Evolutionary conservation across 2,888 invertebrate genomes (phyloP).

Genomic region (Amiota mariae): DNA sequence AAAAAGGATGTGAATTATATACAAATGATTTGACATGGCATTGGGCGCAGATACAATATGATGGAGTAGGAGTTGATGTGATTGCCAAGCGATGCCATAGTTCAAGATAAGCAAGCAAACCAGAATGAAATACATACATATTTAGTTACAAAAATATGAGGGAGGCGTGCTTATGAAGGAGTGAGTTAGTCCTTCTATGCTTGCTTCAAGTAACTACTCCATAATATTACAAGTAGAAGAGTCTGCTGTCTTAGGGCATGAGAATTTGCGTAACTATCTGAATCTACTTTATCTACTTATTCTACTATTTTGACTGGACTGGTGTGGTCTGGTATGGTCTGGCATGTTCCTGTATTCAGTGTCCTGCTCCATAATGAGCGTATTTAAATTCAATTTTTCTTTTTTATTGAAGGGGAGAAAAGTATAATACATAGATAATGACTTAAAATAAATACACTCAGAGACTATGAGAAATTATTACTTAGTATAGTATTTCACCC

Average conservation of each 20-base stretch:
- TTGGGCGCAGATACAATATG: constrained; percentile 23
- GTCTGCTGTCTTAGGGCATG: no score
- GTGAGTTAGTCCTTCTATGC: background rate
- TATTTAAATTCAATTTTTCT: constrained; percentile 20
- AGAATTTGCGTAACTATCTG: background rate
- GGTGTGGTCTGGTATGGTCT: background rate
- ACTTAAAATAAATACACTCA: background rate
- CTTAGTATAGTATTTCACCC: no score
- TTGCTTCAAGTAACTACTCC: no score
- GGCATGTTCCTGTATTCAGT: background rate
- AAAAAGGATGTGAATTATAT: constrained; percentile 67
- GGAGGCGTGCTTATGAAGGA: background rate
- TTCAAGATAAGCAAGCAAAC: constrained; percentile 48
- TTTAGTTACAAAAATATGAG: no score
- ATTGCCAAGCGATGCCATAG: constrained; percentile 51
- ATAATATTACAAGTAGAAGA: no score
- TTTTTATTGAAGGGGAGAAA: background rate
- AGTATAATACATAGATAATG: constrained; percentile 47
- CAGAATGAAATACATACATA: background rate
- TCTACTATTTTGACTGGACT: background rate
- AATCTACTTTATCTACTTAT: background rate
- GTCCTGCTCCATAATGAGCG: background rate
- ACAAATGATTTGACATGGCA: constrained; percentile 66
- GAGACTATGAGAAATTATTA: no score
- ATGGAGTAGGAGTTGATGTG: constrained; percentile 22